phyloP scores from a whole-genome alignment of 2,888 invertebrate genomes.

The Hirtodrosophila confusa region DNA sequence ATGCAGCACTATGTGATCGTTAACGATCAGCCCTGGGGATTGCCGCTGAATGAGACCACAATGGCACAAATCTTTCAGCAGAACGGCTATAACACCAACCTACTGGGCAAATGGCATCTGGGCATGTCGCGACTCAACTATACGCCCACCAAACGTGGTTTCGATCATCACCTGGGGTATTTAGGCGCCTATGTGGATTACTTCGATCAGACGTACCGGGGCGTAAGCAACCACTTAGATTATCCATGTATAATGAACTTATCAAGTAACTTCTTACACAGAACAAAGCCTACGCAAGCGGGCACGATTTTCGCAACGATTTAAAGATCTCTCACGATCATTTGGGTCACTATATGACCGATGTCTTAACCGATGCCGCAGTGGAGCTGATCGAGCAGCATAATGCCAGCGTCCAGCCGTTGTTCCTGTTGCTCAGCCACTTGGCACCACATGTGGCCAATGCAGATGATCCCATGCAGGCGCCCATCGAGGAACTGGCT shows the following conservation, averaged over 20 bases:
- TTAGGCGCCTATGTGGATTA: constrained; percentile 93
- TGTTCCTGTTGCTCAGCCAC: constrained; percentile 92
- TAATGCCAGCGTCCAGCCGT: constrained; percentile 86
- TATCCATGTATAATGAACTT: no score
- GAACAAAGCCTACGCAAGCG: constrained; percentile 73
- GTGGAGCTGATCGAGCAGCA: constrained; percentile 87
- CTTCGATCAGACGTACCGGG: constrained; percentile 87
- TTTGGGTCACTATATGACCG: constrained; percentile 88
- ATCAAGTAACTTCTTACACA: constrained; percentile 3
- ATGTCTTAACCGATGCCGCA: constrained; percentile 88
- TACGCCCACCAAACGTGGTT: constrained; percentile 90
- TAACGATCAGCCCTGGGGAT: constrained; percentile 89
- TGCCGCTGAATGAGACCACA: constrained; percentile 88
- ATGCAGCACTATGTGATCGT: constrained; percentile 90
- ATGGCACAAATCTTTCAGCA: constrained; percentile 89
- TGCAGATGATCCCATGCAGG: constrained; percentile 88
- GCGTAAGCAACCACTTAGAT: constrained; percentile 70
- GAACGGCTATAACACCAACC: constrained; percentile 91
- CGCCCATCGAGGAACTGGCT: constrained; percentile 88
- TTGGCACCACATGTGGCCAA: constrained; percentile 92
- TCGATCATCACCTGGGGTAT: constrained; percentile 93
- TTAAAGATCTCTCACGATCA: constrained; percentile 85
- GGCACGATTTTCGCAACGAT: constrained; percentile 86
- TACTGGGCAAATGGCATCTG: constrained; percentile 96
- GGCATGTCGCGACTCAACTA: constrained; percentile 88